These are phyloP conservation scores for Pseudomyrmex concolor DNA, from an alignment of 1,140 invertebrate species.

Conservation along the genomic window DNA sequence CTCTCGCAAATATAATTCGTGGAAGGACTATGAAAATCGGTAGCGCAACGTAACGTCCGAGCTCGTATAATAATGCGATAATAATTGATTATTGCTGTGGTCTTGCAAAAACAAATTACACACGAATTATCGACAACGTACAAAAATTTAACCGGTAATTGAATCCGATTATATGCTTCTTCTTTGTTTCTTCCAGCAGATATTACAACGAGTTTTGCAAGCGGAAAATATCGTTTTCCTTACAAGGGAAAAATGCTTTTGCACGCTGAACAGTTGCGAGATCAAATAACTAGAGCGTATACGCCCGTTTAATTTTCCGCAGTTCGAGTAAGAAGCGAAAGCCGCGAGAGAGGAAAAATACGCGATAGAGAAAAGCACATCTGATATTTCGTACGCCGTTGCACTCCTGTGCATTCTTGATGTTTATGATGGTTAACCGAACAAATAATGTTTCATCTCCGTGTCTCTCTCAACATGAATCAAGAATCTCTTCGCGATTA, in stretches of 20 bases:
- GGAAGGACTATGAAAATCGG: conserved; percentile 3
- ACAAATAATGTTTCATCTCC: not conserved
- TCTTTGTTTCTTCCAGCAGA: not conserved
- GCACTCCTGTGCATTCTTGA: conserved; percentile 16
- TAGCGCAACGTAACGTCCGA: not conserved
- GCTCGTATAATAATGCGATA: conserved; percentile 29
- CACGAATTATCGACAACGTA: not conserved
- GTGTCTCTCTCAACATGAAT: not conserved
- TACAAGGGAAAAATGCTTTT: not conserved
- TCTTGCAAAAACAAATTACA: not conserved
- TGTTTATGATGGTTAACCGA: conserved; percentile 19
- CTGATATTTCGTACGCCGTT: not conserved
- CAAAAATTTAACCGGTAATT: conserved; percentile 14
- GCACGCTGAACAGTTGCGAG: not conserved
- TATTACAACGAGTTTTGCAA: conserved; percentile 3
- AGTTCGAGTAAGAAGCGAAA: conserved; percentile 2
- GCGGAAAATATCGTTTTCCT: not conserved
- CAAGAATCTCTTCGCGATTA: conserved; percentile 37
- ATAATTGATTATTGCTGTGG: conserved; percentile 15
- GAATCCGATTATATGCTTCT: not conserved
- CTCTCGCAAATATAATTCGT: conserved; percentile 13
- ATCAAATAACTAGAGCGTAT: conserved; percentile 24
- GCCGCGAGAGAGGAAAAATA: not conserved
- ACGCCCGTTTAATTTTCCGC: conserved; percentile 4
- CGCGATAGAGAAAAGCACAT: conserved; percentile 7